A percentile compares a stretch with the other conserved stretches of the same genome.
Evolutionary conservation across 1,140 invertebrate species (phyloP).

Genomic region (Drosophila lowei): DNA sequence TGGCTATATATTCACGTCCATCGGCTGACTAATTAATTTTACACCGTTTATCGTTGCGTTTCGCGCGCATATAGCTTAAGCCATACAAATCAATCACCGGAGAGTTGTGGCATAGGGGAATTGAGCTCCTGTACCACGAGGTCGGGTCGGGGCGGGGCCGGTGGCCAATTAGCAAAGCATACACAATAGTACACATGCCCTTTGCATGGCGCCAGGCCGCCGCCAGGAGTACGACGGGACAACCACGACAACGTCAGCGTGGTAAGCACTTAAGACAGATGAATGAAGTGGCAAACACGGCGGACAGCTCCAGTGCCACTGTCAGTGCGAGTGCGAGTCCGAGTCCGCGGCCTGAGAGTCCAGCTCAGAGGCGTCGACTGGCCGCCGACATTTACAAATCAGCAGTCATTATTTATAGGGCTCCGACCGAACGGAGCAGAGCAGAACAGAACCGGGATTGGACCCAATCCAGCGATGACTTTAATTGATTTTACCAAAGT

Average conservation of each 20-base stretch:
- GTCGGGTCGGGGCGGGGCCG: neutral
- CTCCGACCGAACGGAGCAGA: conserved; percentile 3
- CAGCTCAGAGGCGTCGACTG: conserved; percentile 59
- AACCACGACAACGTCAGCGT: conserved; percentile 30
- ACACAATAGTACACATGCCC: conserved; percentile 61
- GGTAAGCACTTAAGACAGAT: conserved; percentile 77
- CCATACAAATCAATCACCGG: conserved; percentile 73
- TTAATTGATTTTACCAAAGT: conserved; percentile 35
- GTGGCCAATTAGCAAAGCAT: conserved; percentile 74
- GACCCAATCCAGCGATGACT: neutral
- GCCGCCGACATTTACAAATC: conserved; percentile 70
- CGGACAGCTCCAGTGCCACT: conserved; percentile 49
- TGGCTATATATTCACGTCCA: conserved; percentile 27
- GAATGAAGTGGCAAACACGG: conserved; percentile 77
- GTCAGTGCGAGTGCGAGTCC: too few species aligned
- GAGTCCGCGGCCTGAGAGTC: conserved; percentile 24
- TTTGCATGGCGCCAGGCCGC: conserved; percentile 73
- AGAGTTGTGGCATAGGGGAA: neutral
- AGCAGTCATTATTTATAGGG: conserved; percentile 67
- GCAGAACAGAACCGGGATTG: too few species aligned
- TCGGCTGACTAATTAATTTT: conserved; percentile 71
- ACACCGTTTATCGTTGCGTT: conserved; percentile 76
- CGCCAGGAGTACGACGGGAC: conserved; percentile 25
- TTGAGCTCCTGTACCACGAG: neutral
- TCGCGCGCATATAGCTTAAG: conserved; percentile 63